Percentiles rank a stretch among this genome's conserved stretches.
These are phyloP conservation scores for Tautogolabrus adspersus DNA, from an alignment of 2,113 vertebrate species.

Conservation along the genomic window DNA sequence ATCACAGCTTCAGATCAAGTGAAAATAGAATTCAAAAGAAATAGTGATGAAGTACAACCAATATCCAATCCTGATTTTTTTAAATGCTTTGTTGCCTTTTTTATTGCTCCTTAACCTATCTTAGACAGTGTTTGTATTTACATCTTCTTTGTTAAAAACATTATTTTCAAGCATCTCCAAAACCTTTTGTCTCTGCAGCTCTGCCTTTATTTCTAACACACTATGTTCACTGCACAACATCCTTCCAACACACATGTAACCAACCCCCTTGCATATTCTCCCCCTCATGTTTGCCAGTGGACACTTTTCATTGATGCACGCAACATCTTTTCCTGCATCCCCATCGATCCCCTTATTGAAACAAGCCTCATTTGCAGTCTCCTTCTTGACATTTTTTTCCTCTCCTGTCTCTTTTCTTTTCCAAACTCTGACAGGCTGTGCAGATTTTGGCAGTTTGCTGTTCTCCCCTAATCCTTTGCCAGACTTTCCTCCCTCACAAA, in stretches of 20 bases:
- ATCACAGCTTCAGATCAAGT: slow-evolving; percentile 27
- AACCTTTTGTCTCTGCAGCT: slow-evolving; percentile 23
- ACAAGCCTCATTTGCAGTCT: slow-evolving; percentile 87
- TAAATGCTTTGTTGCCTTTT: background rate
- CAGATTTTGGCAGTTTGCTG: slow-evolving; percentile 82
- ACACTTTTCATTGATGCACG: slow-evolving; percentile 80
- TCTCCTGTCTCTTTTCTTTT: slow-evolving; percentile 76
- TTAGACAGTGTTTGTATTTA: background rate
- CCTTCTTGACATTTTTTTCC: slow-evolving; percentile 81
- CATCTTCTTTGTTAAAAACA: slow-evolving; percentile 40
- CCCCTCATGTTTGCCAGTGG: slow-evolving; percentile 74
- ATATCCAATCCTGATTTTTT: background rate
- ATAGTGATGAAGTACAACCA: background rate
- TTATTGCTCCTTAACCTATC: background rate
- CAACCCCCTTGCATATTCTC: slow-evolving; percentile 45
- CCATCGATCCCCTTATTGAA: slow-evolving; percentile 85
- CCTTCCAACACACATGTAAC: slow-evolving; percentile 15
- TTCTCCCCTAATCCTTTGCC: slow-evolving; percentile 80
- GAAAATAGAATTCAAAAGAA: background rate
- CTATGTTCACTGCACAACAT: background rate
- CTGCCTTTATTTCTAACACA: slow-evolving; percentile 14
- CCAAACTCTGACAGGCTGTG: slow-evolving; percentile 80
- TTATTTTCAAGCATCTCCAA: slow-evolving; percentile 9
- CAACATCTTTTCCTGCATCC: slow-evolving; percentile 82
- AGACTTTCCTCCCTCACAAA: slow-evolving; percentile 79